Base-by-base conservation (phyloP, 2,888 invertebrate genomes). In the Conistra vaccinii region DNA sequence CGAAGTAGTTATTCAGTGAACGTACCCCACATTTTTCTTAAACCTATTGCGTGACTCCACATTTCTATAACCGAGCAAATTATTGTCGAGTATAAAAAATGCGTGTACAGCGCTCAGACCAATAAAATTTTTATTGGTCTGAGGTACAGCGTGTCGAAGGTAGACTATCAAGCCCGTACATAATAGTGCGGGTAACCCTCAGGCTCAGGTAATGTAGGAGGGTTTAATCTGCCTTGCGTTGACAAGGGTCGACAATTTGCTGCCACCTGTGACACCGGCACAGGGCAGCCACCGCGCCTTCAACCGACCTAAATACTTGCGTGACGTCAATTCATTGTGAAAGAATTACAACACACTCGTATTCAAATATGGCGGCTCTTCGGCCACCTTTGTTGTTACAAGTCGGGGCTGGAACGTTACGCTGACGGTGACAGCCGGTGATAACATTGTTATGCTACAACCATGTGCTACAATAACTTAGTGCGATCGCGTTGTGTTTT, bases 241-340 rank as follows among this genome's bases (percentile, higher is more conserved):
- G 92, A 93, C 91, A 88, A 92, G 91, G 92, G 92, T 92, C 89
- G 89, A 88, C 91, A 89, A 91, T 91, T 90, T 90, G 91, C 88
- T 85, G 85, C 89, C 91, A 92, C 92, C 91, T 90, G 91, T 89
- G 92, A 89, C 90, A 89, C 85, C 77, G 85, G 84, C 87, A 74
- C 76, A 51, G 58, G 71, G 58, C 42, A 29, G 72, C 84, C 81
- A 69, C 76, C 83, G 83, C 85, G 78, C 85, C 74, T 72, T 81
- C 84, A 77, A 57, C 69, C 83, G 67, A 85, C 86, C 84, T 84
- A 85, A 87, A 87, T 85, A 85, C 87, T 83, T 85, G 69, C 81
- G 81, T 84, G 86, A 89, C 88, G 81, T 88, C 86, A 83, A 90
- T 90, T 88, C 87, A 90, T 89, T 86, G 86, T 86, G 66, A 81